Percentiles rank a stretch among this genome's conserved stretches.
Evolutionary conservation across 2,888 invertebrate species (phyloP).

Genomic region (Watsonalla cultraria): DNA sequence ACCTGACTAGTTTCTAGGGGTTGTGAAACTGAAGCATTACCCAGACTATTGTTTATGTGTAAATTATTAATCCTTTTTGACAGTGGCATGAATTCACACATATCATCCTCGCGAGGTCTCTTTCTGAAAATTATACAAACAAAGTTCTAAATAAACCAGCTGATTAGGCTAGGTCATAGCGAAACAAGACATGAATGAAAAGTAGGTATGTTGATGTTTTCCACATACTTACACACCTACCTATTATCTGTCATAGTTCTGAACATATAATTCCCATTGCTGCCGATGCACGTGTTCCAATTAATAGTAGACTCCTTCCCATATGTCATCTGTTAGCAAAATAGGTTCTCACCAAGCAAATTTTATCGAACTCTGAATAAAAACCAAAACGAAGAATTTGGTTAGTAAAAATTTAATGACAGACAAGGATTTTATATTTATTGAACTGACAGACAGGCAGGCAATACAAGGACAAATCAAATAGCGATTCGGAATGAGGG

Average conservation of each 20-base stretch:
- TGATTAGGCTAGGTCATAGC: background rate
- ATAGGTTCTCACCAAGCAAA: conserved; percentile 6
- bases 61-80: conserved; percentile 95
- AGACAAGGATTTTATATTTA: background rate
- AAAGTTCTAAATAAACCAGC: background rate
- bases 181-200: background rate
- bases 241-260: conserved; percentile 72
- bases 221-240: conserved; percentile 53
- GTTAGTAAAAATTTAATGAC: background rate
- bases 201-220: conserved; percentile 4
- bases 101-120: conserved; percentile 86
- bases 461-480: too few relatives aligned
- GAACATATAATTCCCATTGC: conserved; percentile 53
- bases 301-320: conserved; percentile 40
- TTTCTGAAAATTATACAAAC: conserved; percentile 78
- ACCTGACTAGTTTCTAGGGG: conserved; percentile 50
- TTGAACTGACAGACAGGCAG: background rate
- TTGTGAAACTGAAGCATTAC: conserved; percentile 37
- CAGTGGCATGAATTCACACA: conserved; percentile 90
- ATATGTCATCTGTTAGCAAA: conserved; percentile 56
- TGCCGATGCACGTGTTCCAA: conserved; percentile 48
- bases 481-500: too few relatives aligned
- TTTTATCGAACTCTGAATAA: conserved; percentile 4
- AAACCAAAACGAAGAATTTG: conserved; percentile 2
- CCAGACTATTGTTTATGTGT: conserved; percentile 83